Base-by-base conservation (phyloP, 2,113 vertebrate genomes). In the Asarcornis scutulata region DNA sequence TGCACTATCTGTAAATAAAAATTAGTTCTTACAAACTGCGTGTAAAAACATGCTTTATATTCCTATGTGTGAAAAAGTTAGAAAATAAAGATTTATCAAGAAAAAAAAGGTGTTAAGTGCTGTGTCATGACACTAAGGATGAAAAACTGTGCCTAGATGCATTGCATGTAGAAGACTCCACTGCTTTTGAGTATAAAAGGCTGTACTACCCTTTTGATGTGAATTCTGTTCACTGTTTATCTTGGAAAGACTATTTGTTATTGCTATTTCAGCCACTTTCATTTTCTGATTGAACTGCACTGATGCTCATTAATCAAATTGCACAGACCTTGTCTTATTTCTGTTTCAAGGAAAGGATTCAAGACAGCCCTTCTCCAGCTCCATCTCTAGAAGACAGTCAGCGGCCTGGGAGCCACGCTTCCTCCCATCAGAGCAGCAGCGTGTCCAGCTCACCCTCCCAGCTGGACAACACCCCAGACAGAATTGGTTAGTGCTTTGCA, bases 401-500 rank as follows among this genome's bases (percentile, higher is more conserved):
- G 71, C 94, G 93, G 16, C 98, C 98, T 15, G 98, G 98, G 88
- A 99, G 98, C 91, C 98, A 99, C 52, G 97, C 98, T 4, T 99
- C 98, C 93, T 99, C 99, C 1, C 98, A 99, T 83, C 98, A 98
- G 80, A 99, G 98, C 97, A 99, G 98, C 98, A 99, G 99, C 7
- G 97, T 98, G 79, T 99, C 99, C 97, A 99, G 99, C 97, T 99
- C 99, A 10, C 98, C 98, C 0, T 98, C 98, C 42, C 98, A 98
- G 73, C 75, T 98, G 93, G 98, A 98, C 81, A 98, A 96, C 86
- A 97, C 98, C 22, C 98, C 98, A 0, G 99, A 99, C 86, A 98
- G 98, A 97, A 98, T 99, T 52, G 98, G 99, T 99, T 89, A 97
- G 98, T 97, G 79, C 73, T n/a, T 66, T 36, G 10, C 58, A 3